Evolutionary conservation across 2,113 vertebrate species (phyloP).

Genomic region (Nyctereutes procyonoides): DNA sequence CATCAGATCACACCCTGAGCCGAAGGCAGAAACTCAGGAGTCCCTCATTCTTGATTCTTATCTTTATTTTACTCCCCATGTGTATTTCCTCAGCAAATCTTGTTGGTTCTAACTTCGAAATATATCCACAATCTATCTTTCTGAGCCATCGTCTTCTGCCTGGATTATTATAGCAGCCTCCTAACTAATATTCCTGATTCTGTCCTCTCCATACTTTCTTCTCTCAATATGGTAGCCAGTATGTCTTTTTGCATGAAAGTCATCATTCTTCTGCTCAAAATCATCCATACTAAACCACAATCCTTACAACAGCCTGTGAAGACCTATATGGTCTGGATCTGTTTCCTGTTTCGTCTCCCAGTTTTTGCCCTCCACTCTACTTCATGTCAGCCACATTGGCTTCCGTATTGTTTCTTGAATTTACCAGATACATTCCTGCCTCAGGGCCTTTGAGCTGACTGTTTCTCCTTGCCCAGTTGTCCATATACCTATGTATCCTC

Average conservation of each 20-base stretch:
- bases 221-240: neutral
- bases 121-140: neutral
- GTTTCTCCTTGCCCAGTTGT: neutral
- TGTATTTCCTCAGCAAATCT: neutral
- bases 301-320: neutral
- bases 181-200: neutral
- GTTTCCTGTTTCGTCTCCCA: neutral
- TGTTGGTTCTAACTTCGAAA: neutral
- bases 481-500: neutral
- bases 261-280: conserved; percentile 21
- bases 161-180: neutral
- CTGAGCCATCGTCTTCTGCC: neutral
- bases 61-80: neutral
- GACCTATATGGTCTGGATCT: neutral
- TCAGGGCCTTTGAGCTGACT: neutral
- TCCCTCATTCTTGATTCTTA: neutral
- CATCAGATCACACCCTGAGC: too few relatives aligned
- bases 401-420: neutral
- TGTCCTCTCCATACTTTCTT: neutral
- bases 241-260: neutral
- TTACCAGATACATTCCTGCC: neutral
- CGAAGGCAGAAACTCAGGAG: too few relatives aligned
- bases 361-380: neutral
- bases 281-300: neutral
- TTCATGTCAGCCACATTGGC: neutral